A percentile compares a stretch with the other conserved stretches of the same genome.
Conservation (phyloP, 2,888 invertebrate species). For the Acrobasis consociella region DNA sequence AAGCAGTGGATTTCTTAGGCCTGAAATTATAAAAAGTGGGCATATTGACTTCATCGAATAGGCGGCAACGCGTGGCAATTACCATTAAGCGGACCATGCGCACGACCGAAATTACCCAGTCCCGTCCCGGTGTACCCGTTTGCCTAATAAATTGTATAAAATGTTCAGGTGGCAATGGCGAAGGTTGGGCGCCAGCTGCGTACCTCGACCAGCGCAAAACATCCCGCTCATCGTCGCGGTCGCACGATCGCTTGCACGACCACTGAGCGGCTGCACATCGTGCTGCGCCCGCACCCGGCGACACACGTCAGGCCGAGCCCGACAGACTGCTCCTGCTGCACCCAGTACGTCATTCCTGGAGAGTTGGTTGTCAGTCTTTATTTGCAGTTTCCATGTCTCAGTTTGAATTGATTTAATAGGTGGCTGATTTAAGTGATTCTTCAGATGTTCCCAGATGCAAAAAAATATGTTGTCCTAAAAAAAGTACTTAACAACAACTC, state of each 20-base stretch:
- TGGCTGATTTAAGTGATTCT: too few relatives aligned
- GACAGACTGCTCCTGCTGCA: conserved; percentile 14
- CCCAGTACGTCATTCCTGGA: conserved; percentile 19
- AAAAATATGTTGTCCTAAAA: too few relatives aligned
- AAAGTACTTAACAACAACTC: too few relatives aligned
- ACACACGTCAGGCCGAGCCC: neutral
- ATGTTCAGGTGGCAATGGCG: conserved; percentile 84
- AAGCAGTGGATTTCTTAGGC: too few relatives aligned
- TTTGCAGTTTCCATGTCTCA: conserved; percentile 17
- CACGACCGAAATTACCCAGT: too few relatives aligned
- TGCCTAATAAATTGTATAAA: neutral
- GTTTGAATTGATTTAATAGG: neutral
- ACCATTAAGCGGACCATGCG: too few relatives aligned
- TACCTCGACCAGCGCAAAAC: conserved; percentile 93
- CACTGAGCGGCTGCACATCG: conserved; percentile 52
- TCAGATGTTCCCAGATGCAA: too few relatives aligned
- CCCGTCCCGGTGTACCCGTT: too few relatives aligned
- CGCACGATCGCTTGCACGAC: conserved; percentile 82
- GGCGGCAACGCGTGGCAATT: too few relatives aligned
- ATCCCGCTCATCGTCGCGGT: conserved; percentile 87
- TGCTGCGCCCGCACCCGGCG: conserved; percentile 5
- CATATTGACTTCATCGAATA: too few relatives aligned
- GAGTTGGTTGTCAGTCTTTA: conserved; percentile 21
- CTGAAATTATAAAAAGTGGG: too few relatives aligned
- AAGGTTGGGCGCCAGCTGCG: conserved; percentile 97